Conservation (phyloP, 2,888 invertebrate genomes). For the Trimorus sp. region DNA sequence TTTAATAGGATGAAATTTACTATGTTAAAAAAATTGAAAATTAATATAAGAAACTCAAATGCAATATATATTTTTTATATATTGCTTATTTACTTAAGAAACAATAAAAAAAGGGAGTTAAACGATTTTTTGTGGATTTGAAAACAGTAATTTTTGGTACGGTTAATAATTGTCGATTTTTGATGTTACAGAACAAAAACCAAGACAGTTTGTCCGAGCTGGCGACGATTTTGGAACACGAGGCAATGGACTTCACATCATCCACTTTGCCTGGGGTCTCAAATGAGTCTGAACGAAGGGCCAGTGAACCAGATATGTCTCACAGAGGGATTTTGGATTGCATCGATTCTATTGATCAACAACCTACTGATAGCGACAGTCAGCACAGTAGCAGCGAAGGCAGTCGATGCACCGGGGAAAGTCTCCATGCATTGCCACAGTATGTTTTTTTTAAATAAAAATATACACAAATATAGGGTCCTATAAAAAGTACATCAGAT, state of each 20-base stretch:
- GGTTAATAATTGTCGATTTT: no score
- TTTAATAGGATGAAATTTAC: no score
- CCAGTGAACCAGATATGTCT: slow-evolving; percentile 80
- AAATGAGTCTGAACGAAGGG: slow-evolving; percentile 79
- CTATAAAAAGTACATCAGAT: neutral
- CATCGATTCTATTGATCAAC: slow-evolving; percentile 77
- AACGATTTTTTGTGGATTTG: no score
- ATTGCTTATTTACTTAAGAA: no score
- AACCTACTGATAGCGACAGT: slow-evolving; percentile 80
- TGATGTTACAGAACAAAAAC: slow-evolving; percentile 72
- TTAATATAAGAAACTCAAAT: no score
- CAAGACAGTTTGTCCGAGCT: slow-evolving; percentile 86
- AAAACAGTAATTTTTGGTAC: no score
- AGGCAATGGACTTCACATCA: slow-evolving; percentile 91
- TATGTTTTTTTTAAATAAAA: slow-evolving; percentile 72
- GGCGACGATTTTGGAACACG: slow-evolving; percentile 96
- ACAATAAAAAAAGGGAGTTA: no score
- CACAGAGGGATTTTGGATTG: slow-evolving; percentile 80
- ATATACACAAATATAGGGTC: neutral
- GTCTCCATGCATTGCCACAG: slow-evolving; percentile 83
- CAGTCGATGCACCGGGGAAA: slow-evolving; percentile 79
- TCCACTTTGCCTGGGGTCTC: slow-evolving; percentile 86
- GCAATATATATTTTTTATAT: no score
- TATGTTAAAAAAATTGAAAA: no score
- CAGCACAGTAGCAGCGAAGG: slow-evolving; percentile 80